These are phyloP conservation scores for Dasypolia templi DNA, from an alignment of 2,888 invertebrate genomes.

Conservation along the genomic window DNA sequence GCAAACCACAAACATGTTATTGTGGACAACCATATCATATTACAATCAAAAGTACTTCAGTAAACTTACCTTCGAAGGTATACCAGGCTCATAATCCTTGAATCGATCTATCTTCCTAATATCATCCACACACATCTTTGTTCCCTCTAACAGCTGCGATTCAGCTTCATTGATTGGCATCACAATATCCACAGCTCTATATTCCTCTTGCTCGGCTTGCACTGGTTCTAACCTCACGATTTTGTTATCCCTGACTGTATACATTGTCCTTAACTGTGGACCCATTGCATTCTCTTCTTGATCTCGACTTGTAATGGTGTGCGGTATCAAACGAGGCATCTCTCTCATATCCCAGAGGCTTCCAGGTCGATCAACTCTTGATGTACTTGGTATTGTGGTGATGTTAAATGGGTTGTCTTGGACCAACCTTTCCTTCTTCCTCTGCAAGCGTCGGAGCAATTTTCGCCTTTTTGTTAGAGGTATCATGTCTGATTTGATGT, in stretches of 20 bases:
- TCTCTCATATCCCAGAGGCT: conserved; percentile 88
- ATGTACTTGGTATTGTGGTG: conserved; percentile 57
- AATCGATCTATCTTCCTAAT: conserved; percentile 89
- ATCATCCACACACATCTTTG: conserved; percentile 88
- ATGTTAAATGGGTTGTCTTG: conserved; percentile 72
- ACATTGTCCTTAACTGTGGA: conserved; percentile 83
- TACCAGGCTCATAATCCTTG: conserved; percentile 88
- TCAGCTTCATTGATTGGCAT: conserved; percentile 82
- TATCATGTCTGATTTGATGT: conserved; percentile 82
- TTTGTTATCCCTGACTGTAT: conserved; percentile 88
- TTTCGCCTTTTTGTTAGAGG: conserved; percentile 86
- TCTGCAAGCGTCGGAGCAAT: conserved; percentile 84
- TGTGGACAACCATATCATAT: neutral
- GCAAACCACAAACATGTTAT: neutral
- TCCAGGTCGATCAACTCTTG: conserved; percentile 72
- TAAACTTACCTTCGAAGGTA: conserved; percentile 85
- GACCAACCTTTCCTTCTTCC: conserved; percentile 81
- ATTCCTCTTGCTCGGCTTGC: conserved; percentile 69
- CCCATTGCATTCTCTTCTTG: conserved; percentile 69
- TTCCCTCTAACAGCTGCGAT: conserved; percentile 83
- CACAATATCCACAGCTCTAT: conserved; percentile 81
- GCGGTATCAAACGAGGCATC: conserved; percentile 62
- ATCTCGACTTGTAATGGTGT: conserved; percentile 59
- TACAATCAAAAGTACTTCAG: neutral
- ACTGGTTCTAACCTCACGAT: conserved; percentile 85